phyloP scores from a whole-genome alignment of 2,113 vertebrate genomes.

The Megaleporinus macrocephalus region DNA sequence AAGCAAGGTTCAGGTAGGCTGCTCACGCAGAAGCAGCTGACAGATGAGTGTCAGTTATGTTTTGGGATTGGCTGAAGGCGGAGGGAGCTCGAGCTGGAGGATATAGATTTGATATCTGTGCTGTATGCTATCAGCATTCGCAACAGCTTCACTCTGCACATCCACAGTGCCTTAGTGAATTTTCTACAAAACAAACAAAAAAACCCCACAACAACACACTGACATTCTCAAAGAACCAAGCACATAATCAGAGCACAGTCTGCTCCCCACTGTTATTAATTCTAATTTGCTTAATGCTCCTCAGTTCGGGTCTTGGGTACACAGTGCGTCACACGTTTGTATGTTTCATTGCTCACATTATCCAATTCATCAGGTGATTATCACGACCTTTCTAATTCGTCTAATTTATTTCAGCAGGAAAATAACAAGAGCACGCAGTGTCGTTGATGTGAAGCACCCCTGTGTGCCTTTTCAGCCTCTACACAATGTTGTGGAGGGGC shows the following conservation, averaged over 20 bases:
- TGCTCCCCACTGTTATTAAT: background rate
- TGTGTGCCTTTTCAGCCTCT: no score
- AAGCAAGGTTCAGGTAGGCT: background rate
- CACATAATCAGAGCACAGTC: background rate
- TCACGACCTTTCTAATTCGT: background rate
- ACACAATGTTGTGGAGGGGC: no score
- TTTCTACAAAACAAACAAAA: background rate
- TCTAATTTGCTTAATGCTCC: background rate
- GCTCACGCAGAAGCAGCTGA: constrained; percentile 28
- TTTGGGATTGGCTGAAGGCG: constrained; percentile 28
- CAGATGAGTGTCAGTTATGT: constrained; percentile 41
- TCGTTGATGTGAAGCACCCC: background rate
- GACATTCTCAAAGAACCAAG: background rate
- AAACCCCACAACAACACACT: no score
- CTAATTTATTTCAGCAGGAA: background rate
- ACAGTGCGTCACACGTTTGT: background rate
- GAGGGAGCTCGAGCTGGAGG: constrained; percentile 28
- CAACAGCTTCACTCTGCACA: background rate
- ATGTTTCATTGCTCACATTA: background rate
- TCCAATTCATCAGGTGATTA: background rate
- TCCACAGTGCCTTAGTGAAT: background rate
- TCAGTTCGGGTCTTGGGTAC: background rate
- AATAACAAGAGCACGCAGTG: background rate
- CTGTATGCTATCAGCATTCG: constrained; percentile 2
- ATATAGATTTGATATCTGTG: constrained; percentile 38